Percentiles rank a stretch among this genome's conserved stretches.
phyloP scores from a whole-genome alignment of 1,140 invertebrate genomes.

The Drosophila nikananu region DNA sequence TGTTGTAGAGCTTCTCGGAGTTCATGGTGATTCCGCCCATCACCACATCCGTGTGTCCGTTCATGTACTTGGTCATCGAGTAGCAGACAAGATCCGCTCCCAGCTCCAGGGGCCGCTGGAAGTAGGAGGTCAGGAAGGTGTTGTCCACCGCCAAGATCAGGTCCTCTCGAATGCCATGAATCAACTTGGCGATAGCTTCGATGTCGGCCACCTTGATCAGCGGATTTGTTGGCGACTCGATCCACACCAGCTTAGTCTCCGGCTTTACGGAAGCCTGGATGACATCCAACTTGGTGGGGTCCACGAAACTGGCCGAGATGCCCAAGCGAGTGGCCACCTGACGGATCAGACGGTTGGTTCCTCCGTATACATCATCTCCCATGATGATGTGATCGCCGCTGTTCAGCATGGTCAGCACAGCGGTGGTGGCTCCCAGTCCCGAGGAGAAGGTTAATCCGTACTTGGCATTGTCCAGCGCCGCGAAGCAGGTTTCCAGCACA shows the following conservation, averaged over 20 bases:
- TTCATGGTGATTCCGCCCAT: conserved; percentile 96
- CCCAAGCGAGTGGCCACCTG: conserved; percentile 89
- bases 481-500: conserved; percentile 95
- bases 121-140: conserved; percentile 98
- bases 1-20: conserved; percentile 89
- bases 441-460: conserved; percentile 95
- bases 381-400: conserved; percentile 96
- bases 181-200: conserved; percentile 89
- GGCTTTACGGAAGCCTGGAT: conserved; percentile 90
- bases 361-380: conserved; percentile 98
- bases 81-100: conserved; percentile 97
- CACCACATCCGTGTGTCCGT: conserved; percentile 98
- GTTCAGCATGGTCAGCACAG: conserved; percentile 91
- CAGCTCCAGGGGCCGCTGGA: conserved; percentile 95
- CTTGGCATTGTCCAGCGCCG: conserved; percentile 95
- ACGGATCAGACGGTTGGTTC: conserved; percentile 89
- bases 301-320: conserved; percentile 92
- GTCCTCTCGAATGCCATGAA: conserved; percentile 86
- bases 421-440: conserved; percentile 94
- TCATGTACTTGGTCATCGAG: conserved; percentile 99
- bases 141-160: conserved; percentile 97
- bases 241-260: conserved; percentile 98
- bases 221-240: conserved; percentile 99
- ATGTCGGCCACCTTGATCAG: conserved; percentile 97
- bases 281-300: conserved; percentile 90